Conservation (phyloP, 2,888 invertebrate genomes). For the Choreutis nemorana region DNA sequence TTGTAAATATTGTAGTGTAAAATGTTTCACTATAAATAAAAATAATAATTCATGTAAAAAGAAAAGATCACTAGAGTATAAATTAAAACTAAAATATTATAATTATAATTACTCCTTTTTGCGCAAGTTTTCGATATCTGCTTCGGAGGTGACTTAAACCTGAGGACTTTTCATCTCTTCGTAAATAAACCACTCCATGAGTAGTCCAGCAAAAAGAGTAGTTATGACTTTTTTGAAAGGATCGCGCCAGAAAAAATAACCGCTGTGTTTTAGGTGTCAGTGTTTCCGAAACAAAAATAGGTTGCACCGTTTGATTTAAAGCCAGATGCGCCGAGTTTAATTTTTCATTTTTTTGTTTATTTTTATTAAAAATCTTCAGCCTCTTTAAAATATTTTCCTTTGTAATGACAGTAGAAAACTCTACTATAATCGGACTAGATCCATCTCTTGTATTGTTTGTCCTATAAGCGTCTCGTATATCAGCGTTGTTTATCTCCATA, state of each 20-base stretch:
- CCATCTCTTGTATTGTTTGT: background rate
- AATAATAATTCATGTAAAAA: no score
- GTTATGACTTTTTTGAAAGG: background rate
- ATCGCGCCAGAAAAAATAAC: background rate
- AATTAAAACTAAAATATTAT: no score
- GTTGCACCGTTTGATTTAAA: background rate
- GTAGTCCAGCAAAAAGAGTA: background rate
- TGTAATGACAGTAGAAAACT: background rate
- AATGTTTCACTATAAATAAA: background rate
- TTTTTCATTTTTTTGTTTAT: background rate
- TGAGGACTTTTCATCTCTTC: background rate
- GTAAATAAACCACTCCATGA: background rate
- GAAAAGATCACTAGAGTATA: no score
- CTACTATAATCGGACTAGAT: background rate
- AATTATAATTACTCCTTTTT: no score
- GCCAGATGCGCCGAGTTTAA: background rate
- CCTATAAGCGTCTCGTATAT: background rate
- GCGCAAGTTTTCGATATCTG: no score
- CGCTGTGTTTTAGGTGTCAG: background rate
- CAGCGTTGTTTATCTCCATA: background rate
- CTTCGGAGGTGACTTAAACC: no score
- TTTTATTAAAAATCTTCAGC: background rate
- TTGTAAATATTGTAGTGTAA: no score
- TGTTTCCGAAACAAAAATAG: background rate
- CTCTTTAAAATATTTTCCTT: background rate